Conservation (phyloP, 2,797 vertebrate genomes). For the Sebastiscus tertius region DNA sequence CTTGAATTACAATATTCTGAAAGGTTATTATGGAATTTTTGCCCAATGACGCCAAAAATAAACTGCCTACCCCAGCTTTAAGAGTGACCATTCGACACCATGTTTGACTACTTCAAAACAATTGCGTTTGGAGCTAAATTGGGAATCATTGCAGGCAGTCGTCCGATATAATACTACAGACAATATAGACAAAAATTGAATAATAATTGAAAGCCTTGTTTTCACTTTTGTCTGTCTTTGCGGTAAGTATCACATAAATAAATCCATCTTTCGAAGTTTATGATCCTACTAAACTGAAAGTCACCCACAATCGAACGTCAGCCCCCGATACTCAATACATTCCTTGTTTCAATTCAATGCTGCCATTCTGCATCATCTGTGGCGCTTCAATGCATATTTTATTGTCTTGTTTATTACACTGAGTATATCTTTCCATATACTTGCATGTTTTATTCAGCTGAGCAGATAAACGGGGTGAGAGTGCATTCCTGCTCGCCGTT, state of each 20-base stretch:
- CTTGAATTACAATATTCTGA: neutral
- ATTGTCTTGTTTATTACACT: slow-evolving; percentile 17
- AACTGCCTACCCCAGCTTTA: neutral
- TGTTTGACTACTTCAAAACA: neutral
- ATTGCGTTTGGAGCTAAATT: neutral
- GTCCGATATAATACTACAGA: neutral
- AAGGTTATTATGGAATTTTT: neutral
- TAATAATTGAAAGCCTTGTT: neutral
- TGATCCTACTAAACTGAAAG: neutral
- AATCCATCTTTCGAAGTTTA: neutral
- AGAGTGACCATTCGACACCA: neutral
- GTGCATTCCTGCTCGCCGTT: slow-evolving; percentile 22
- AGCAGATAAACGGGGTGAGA: slow-evolving; percentile 14
- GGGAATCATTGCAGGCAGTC: neutral
- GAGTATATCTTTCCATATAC: neutral
- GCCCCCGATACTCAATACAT: neutral
- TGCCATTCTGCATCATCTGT: neutral
- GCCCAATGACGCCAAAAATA: neutral
- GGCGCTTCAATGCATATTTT: neutral
- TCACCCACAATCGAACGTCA: neutral
- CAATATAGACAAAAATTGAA: neutral
- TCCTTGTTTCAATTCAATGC: neutral
- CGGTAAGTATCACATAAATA: neutral
- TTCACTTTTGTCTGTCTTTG: neutral
- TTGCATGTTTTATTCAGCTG: slow-evolving; percentile 52